Evolutionary conservation across 2,113 vertebrate genomes (phyloP), one percentile per base, ranked within the genome.

Genomic region (Caretta caretta): DNA sequence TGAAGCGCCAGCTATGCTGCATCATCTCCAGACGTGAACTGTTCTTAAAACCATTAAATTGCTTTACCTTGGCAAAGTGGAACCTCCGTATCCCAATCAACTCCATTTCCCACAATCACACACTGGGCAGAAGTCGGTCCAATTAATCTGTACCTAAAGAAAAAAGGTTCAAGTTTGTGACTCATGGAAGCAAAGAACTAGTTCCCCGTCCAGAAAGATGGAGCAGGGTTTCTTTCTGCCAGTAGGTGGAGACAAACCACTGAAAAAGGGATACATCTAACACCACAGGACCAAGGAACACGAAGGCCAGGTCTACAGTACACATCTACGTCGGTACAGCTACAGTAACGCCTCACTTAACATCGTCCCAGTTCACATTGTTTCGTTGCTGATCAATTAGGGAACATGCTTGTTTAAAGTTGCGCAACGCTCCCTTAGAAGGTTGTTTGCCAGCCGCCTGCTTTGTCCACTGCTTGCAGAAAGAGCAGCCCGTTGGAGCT

Each of bases 61-160:
- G 53, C 65, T 94, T 97, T 96, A 97, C 97, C 5, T 1, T 4
- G 1, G 6, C 97, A 97, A 54, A 1, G 0, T 10, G 96, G 96
- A 87, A 38, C 2, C 0, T 22, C 0, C 0, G 0, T 0, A 9
- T 3, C 0, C 97, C 97, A 97, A 2, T 0, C 0, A 51, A 92
- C 94, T 0, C 2, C 24, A 2, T 2, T 48, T 11, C 0, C 35
- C 1, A 0, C 0, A 48, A 95, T 2, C 0, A 46, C 0, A 3
- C 97, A 97, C 1, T 14, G 4, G 0, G 38, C 42, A 31, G 42
- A 22, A 0, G 16, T 0, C 0, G 3, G 0, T 62, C 96, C 96
- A 35, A 96, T 1, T 11, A 94, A 48, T 2, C n/a, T 90, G 88
- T 87, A 96, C 92, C 97, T 97, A 84, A 48, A 46, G 9, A 46